Conservation (phyloP, 2,888 invertebrate genomes). For the Ectropis crepuscularia region DNA sequence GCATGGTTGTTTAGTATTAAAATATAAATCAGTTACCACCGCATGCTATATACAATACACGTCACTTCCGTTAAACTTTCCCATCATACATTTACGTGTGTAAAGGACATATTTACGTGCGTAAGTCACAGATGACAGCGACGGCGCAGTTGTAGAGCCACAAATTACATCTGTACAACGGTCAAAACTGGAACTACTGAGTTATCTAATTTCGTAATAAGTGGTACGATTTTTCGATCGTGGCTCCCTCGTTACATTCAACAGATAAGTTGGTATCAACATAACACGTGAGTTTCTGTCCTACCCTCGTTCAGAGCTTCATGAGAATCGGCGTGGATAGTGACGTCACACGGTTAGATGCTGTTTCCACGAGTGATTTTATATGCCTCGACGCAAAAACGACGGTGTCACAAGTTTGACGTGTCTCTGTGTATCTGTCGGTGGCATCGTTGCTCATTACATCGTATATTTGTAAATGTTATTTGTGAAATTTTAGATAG, state of each 20-base stretch:
- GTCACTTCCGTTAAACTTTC: slow-evolving; percentile 18
- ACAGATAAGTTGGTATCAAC: no score
- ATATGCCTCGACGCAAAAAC: no score
- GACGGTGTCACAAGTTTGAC: neutral
- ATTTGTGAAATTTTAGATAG: no score
- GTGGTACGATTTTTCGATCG: no score
- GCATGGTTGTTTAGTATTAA: neutral
- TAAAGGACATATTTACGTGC: slow-evolving; percentile 12
- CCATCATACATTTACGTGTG: slow-evolving; percentile 2
- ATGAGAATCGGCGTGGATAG: slow-evolving; percentile 16
- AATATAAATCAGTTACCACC: slow-evolving; percentile 8
- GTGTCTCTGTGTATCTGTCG: neutral
- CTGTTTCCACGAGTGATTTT: neutral
- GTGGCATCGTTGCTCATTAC: no score
- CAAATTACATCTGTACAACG: no score
- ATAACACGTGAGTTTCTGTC: slow-evolving; percentile 13
- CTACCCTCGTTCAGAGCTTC: slow-evolving; percentile 21
- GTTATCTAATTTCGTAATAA: no score
- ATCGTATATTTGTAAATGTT: no score
- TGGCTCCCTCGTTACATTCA: no score
- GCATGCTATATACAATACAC: neutral
- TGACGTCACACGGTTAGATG: slow-evolving; percentile 12
- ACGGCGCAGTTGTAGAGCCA: no score
- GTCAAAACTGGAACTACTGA: no score
- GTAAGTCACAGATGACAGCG: neutral